Evolutionary conservation across 2,797 vertebrate species (phyloP).

Genomic region (Thamnophis elegans): DNA sequence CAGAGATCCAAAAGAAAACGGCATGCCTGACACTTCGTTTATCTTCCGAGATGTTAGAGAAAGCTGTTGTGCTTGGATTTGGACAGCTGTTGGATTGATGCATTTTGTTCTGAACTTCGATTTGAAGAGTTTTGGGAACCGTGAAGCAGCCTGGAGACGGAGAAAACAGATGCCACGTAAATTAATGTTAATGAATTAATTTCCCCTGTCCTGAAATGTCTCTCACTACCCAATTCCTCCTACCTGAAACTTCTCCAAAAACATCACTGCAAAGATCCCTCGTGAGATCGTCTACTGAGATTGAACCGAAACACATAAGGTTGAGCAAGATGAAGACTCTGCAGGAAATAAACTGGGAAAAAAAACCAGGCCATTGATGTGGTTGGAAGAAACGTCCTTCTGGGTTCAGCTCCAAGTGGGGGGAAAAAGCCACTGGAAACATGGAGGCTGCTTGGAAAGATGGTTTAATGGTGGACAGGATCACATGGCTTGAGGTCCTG

Average conservation of each 20-base stretch:
- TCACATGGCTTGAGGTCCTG: too few relatives aligned
- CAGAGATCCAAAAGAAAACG: too few relatives aligned
- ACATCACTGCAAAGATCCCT: neutral
- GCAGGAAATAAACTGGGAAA: neutral
- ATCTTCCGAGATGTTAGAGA: neutral
- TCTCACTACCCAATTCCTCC: neutral
- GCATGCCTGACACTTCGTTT: too few relatives aligned
- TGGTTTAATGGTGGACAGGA: too few relatives aligned
- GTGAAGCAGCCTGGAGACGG: neutral
- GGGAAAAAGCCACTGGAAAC: too few relatives aligned
- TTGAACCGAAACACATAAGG: neutral
- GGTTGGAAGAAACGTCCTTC: too few relatives aligned
- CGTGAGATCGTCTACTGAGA: neutral
- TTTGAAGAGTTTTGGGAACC: neutral
- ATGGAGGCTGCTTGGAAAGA: too few relatives aligned
- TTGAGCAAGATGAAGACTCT: neutral
- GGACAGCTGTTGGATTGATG: neutral
- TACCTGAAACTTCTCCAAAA: neutral
- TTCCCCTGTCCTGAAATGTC: neutral
- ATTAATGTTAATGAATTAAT: neutral
- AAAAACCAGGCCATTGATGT: neutral
- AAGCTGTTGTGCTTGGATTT: neutral
- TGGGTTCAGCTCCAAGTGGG: too few relatives aligned
- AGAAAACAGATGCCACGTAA: neutral
- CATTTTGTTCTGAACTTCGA: neutral